Conservation (phyloP, 2,113 vertebrate genomes). For the Mobula hypostoma region DNA sequence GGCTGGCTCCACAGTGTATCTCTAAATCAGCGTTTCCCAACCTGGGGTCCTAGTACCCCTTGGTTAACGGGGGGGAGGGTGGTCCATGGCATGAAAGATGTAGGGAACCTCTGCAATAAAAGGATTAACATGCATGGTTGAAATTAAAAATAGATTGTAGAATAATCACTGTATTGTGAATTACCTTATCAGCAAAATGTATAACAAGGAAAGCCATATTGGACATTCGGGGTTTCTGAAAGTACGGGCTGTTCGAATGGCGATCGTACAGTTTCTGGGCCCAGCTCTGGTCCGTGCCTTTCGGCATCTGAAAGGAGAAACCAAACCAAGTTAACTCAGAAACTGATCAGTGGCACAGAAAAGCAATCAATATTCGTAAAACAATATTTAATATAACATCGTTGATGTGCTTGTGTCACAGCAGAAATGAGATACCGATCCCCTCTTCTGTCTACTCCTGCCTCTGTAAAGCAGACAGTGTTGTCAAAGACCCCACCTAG, state of each 20-base stretch:
- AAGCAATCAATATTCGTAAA: not conserved
- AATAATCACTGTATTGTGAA: not conserved
- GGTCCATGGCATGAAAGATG: too few species aligned
- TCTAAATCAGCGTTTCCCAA: too few species aligned
- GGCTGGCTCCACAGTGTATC: too few species aligned
- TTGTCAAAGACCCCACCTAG: too few species aligned
- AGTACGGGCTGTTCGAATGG: slow-evolving; percentile 64
- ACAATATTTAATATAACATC: not conserved
- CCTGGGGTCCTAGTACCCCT: too few species aligned
- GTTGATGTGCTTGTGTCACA: not conserved
- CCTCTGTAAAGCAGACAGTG: too few species aligned
- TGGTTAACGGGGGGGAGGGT: too few species aligned
- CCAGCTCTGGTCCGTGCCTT: slow-evolving; percentile 86
- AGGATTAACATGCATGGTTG: not conserved
- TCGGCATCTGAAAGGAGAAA: slow-evolving; percentile 67
- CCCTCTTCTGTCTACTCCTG: not conserved
- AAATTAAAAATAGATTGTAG: not conserved
- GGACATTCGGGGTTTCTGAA: slow-evolving; percentile 86
- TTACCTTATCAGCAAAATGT: slow-evolving; percentile 83
- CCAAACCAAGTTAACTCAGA: not conserved
- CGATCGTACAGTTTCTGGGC: slow-evolving; percentile 77
- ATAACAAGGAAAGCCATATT: slow-evolving; percentile 73
- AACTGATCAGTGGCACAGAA: not conserved
- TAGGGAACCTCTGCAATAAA: too few species aligned
- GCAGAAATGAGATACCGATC: not conserved